These are phyloP conservation scores for Motacilla tschutschensis DNA, from an alignment of 2,113 vertebrate species.

Conservation along the genomic window DNA sequence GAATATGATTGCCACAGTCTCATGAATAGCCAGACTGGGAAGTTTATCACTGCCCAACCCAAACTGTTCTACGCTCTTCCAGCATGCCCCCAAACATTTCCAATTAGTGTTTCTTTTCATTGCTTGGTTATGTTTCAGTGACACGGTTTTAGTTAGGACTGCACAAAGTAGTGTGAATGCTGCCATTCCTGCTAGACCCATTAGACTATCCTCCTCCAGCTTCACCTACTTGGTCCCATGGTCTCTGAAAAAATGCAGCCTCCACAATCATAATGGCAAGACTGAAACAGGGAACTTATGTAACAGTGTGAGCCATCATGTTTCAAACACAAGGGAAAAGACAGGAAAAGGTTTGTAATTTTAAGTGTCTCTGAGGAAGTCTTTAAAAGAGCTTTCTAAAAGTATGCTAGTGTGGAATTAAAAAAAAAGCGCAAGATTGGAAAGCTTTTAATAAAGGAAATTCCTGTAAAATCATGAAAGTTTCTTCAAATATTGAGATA, in stretches of 20 bases:
- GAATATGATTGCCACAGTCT: not conserved
- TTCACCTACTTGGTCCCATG: not conserved
- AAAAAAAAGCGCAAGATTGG: not conserved
- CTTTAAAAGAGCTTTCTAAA: not conserved
- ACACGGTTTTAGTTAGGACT: not conserved
- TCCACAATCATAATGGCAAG: not conserved
- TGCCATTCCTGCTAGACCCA: not conserved
- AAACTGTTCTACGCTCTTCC: not conserved
- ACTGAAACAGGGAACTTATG: not conserved
- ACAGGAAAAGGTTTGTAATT: not conserved
- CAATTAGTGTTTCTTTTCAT: not conserved
- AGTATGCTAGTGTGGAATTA: not conserved
- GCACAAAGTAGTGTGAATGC: not conserved
- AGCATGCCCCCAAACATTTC: not conserved
- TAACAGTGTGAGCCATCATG: not conserved
- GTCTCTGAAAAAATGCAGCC: not conserved
- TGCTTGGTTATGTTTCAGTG: not conserved
- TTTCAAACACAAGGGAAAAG: not conserved
- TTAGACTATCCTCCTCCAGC: not conserved
- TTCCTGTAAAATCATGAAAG: not conserved
- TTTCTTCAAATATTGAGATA: not conserved
- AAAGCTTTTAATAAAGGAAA: not conserved
- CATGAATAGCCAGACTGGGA: not conserved
- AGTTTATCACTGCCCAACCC: not conserved
- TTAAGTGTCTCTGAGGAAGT: not conserved